A percentile compares a stretch with the other conserved stretches of the same genome.
phyloP scores from a whole-genome alignment of 2,797 vertebrate genomes.

The Diglossa cyanea region DNA sequence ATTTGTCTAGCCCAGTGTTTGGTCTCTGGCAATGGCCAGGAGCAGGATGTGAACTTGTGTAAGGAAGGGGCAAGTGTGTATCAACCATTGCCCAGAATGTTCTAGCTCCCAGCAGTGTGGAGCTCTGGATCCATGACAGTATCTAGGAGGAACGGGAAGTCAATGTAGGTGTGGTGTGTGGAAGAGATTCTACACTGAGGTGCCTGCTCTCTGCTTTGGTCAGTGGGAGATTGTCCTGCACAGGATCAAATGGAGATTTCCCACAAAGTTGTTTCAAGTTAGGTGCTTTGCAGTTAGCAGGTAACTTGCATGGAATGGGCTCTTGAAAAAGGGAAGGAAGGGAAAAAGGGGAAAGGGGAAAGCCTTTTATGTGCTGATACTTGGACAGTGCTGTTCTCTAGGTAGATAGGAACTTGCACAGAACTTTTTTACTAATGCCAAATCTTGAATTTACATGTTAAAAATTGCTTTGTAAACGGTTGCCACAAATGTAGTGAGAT shows the following conservation, averaged over 20 bases:
- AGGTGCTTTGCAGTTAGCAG: neutral
- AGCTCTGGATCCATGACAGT: neutral
- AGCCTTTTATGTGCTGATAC: rapidly evolving
- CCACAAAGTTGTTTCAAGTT: neutral
- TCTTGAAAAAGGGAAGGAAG: neutral
- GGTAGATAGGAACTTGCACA: neutral
- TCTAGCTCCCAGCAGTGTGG: neutral
- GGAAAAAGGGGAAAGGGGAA: neutral
- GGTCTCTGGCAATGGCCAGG: neutral
- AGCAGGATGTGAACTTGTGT: neutral
- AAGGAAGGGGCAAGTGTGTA: neutral
- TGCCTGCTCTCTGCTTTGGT: neutral
- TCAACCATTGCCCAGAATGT: neutral
- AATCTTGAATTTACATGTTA: neutral
- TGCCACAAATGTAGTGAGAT: neutral
- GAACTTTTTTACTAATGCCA: neutral
- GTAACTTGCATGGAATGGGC: neutral
- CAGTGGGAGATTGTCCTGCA: neutral
- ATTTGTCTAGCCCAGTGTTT: neutral
- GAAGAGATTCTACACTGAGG: rapidly evolving
- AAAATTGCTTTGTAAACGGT: neutral
- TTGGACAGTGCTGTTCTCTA: neutral
- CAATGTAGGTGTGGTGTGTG: neutral
- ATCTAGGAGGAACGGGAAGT: neutral
- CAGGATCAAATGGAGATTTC: neutral